These are phyloP conservation scores for Eremobia ochroleuca DNA, from an alignment of 2,888 invertebrate genomes.

Conservation along the genomic window DNA sequence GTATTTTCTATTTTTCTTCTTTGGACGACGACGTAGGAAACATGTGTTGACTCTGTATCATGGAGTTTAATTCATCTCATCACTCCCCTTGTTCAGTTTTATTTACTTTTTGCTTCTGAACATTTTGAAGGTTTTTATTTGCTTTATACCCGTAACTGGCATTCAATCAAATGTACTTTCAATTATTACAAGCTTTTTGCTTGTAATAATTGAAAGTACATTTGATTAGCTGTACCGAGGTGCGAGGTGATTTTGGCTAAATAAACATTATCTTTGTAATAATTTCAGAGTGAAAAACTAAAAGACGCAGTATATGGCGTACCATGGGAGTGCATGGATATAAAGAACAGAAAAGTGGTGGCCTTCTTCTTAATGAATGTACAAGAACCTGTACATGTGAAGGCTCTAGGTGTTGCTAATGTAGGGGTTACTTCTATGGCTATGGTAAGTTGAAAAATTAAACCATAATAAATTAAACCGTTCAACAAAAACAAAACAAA, in stretches of 20 bases:
- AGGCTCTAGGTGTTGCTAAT: slow-evolving; percentile 70
- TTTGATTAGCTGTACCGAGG: background rate
- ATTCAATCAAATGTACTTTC: no score
- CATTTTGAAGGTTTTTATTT: background rate
- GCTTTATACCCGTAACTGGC: background rate
- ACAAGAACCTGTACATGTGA: slow-evolving; percentile 72
- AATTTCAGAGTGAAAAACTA: slow-evolving; percentile 67
- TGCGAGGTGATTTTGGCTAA: background rate
- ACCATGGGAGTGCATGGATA: slow-evolving; percentile 76
- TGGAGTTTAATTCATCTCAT: background rate
- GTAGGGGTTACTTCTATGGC: slow-evolving; percentile 77
- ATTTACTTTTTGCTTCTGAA: background rate
- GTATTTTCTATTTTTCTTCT: background rate
- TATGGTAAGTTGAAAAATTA: slow-evolving; percentile 59
- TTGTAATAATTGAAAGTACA: background rate
- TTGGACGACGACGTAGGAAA: no score
- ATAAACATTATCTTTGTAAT: background rate
- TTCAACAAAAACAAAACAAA: no score
- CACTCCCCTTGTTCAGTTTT: background rate
- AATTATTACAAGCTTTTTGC: no score
- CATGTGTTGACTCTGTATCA: background rate
- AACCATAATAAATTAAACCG: background rate
- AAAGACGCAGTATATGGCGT: slow-evolving; percentile 70
- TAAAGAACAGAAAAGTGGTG: slow-evolving; percentile 66
- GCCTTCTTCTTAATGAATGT: slow-evolving; percentile 71